Evolutionary conservation across 2,113 vertebrate genomes (phyloP).

Genomic region (Caloenas nicobarica): DNA sequence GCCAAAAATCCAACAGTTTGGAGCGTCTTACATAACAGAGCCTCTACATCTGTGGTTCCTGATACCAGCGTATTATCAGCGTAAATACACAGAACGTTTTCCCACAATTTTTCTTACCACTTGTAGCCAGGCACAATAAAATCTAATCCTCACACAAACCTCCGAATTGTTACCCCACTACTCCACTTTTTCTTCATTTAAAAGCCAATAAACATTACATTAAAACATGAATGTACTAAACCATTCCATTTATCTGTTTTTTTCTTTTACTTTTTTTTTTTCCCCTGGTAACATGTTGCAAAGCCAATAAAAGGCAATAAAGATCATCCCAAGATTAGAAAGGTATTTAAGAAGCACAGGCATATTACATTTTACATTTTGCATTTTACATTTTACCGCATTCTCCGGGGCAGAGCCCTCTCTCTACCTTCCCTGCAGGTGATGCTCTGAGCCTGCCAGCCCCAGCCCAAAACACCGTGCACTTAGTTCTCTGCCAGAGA

Average conservation of each 20-base stretch:
- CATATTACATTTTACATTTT: neutral
- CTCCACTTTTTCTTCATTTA: neutral
- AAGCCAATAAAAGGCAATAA: neutral
- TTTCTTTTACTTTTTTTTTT: neutral
- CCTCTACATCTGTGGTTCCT: neutral
- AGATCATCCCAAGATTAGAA: neutral
- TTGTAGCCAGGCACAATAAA: neutral
- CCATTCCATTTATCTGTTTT: neutral
- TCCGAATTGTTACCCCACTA: accelerated
- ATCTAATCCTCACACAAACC: neutral
- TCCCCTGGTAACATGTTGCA: neutral
- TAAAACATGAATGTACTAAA: neutral
- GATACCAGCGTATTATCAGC: neutral
- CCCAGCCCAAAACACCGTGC: neutral
- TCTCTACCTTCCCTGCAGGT: neutral
- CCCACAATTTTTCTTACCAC: neutral
- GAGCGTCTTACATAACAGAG: neutral
- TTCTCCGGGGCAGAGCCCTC: neutral
- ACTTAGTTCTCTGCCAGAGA: neutral
- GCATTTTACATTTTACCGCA: neutral
- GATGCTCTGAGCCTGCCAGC: neutral
- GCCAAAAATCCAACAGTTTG: neutral
- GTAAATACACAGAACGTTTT: neutral
- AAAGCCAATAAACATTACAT: neutral
- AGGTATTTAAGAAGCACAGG: neutral